phyloP scores from a whole-genome alignment of 1,140 invertebrate species.

The Papilio glaucus region DNA sequence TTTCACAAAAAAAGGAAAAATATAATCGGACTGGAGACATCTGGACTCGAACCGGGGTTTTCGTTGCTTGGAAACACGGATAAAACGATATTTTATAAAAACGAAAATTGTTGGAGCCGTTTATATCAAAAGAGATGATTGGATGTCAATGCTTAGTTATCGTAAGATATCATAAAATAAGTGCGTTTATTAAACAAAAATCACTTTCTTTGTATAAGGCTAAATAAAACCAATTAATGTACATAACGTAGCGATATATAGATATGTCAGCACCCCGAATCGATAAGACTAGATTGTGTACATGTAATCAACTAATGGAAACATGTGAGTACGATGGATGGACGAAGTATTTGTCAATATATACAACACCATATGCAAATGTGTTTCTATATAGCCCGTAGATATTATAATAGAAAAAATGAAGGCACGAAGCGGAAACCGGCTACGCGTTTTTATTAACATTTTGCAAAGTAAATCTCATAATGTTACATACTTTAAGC shows the following conservation, averaged over 20 bases:
- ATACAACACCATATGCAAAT: background rate
- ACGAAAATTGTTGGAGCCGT: no score
- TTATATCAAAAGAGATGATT: no score
- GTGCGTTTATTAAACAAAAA: no score
- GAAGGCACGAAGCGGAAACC: background rate
- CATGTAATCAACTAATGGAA: slow-evolving; percentile 18
- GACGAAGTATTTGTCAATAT: background rate
- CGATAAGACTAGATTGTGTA: background rate
- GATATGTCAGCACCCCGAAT: no score
- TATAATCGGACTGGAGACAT: no score
- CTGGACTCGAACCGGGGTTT: no score
- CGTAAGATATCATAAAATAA: no score
- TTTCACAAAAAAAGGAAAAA: no score
- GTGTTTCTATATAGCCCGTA: background rate
- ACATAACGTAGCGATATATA: background rate
- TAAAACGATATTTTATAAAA: no score
- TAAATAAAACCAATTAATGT: background rate
- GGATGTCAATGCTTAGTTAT: no score
- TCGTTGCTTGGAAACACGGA: no score
- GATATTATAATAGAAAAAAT: background rate
- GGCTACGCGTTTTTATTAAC: background rate
- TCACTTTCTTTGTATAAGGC: no score
- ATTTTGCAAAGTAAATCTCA: slow-evolving; percentile 6
- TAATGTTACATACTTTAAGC: background rate
- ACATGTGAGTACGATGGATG: slow-evolving; percentile 4